These are phyloP conservation scores for Caenorhabditis uteleia DNA, from an alignment of 2,888 invertebrate species.

Conservation along the genomic window DNA sequence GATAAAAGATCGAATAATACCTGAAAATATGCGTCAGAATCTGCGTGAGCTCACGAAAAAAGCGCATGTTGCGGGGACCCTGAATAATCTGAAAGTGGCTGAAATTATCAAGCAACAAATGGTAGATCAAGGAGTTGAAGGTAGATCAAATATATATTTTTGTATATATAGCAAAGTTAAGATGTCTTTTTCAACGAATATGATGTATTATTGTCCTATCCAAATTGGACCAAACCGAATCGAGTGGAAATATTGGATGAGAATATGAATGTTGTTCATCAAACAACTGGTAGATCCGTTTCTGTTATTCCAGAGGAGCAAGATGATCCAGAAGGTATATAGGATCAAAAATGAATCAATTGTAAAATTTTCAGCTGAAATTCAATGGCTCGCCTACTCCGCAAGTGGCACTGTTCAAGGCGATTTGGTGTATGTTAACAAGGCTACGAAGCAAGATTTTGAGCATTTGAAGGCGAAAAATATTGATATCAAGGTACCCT, in stretches of 20 bases:
- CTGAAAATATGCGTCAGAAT: constrained; percentile 38
- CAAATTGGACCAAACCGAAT: constrained; percentile 62
- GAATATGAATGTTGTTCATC: constrained; percentile 35
- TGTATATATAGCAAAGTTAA: too few relatives aligned
- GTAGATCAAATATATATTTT: too few relatives aligned
- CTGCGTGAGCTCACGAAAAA: constrained; percentile 43
- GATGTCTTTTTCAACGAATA: constrained; percentile 55
- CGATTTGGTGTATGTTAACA: constrained; percentile 62
- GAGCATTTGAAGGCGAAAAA: constrained; percentile 41
- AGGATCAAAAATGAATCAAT: too few relatives aligned
- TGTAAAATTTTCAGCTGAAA: constrained; percentile 10
- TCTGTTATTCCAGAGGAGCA: constrained; percentile 46
- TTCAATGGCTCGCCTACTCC: constrained; percentile 66
- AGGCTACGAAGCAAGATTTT: constrained; percentile 55
- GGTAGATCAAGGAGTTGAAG: constrained; percentile 55
- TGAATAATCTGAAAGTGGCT: constrained; percentile 56
- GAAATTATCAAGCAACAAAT: constrained; percentile 53
- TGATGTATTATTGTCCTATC: constrained; percentile 66
- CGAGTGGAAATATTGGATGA: constrained; percentile 14
- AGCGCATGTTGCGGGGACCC: constrained; percentile 61
- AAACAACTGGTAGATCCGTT: constrained; percentile 51
- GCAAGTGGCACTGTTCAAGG: constrained; percentile 53
- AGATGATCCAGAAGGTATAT: constrained; percentile 30
- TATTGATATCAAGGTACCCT: constrained; percentile 44
- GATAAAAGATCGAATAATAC: constrained; percentile 28